phyloP scores from a whole-genome alignment of 2,888 invertebrate species.

The Synanthedon tipuliformis region DNA sequence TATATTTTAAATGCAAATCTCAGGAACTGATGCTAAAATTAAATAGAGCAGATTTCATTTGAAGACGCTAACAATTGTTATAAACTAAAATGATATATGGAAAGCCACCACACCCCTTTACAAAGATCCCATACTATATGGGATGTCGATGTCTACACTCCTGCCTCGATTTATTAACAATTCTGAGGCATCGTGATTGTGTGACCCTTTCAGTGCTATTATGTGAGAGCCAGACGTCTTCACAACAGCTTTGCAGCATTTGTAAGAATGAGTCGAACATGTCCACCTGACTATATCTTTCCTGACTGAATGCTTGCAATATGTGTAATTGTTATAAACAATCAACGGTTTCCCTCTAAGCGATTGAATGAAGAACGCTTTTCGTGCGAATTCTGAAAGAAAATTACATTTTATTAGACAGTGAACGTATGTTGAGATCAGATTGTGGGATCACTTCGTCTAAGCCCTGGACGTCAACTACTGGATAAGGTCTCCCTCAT shows the following conservation, averaged over 20 bases:
- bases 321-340: constrained; percentile 49
- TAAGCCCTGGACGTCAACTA: too few species aligned
- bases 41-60: too few species aligned
- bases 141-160: background rate
- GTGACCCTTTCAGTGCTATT: constrained; percentile 43
- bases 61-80: too few species aligned
- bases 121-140: too few species aligned
- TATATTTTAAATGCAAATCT: too few species aligned
- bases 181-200: constrained; percentile 53
- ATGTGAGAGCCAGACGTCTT: constrained; percentile 45
- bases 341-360: constrained; percentile 48
- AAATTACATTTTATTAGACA: background rate
- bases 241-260: constrained; percentile 55
- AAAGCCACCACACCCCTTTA: too few species aligned
- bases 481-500: too few species aligned
- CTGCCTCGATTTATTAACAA: constrained; percentile 36
- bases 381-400: constrained; percentile 11
- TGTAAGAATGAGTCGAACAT: constrained; percentile 58
- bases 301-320: constrained; percentile 45
- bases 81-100: too few species aligned
- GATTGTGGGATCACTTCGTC: background rate
- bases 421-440: background rate
- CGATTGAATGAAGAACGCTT: constrained; percentile 50
- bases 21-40: too few species aligned
- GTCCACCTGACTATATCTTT: constrained; percentile 50